Evolutionary conservation across 2,888 invertebrate species (phyloP).

Genomic region (Lycia hirtaria): DNA sequence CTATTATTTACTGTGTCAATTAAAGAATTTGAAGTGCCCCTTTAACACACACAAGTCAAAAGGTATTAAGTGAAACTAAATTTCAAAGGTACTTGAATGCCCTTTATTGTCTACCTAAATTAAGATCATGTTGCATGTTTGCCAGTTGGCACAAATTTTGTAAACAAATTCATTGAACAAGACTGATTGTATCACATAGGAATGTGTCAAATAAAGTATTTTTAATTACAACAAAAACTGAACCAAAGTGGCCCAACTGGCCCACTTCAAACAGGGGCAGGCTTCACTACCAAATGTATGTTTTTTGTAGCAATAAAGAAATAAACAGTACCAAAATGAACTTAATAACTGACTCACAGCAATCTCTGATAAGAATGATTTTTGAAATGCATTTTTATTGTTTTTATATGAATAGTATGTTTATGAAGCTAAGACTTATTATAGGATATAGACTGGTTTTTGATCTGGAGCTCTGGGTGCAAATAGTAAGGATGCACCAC

Average conservation of each 20-base stretch:
- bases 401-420: too few relatives aligned
- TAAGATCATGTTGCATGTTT: not conserved
- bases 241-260: slow-evolving; percentile 5
- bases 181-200: not conserved
- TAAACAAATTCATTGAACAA: slow-evolving; percentile 17
- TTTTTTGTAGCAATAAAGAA: slow-evolving; percentile 4
- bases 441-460: too few relatives aligned
- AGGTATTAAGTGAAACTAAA: not conserved
- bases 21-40: not conserved
- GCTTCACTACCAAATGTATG: too few relatives aligned
- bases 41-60: not conserved
- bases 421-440: too few relatives aligned
- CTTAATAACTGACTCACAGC: slow-evolving; percentile 2
- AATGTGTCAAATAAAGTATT: not conserved
- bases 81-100: not conserved
- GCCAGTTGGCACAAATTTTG: slow-evolving; percentile 16
- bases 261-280: not conserved
- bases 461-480: too few relatives aligned
- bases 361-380: too few relatives aligned
- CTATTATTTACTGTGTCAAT: too few relatives aligned
- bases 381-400: too few relatives aligned
- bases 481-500: too few relatives aligned
- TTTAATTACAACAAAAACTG: not conserved
- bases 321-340: not conserved
- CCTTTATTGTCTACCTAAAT: not conserved